phyloP scores from a whole-genome alignment of 2,113 vertebrate species.

The Myotis yumanensis region DNA sequence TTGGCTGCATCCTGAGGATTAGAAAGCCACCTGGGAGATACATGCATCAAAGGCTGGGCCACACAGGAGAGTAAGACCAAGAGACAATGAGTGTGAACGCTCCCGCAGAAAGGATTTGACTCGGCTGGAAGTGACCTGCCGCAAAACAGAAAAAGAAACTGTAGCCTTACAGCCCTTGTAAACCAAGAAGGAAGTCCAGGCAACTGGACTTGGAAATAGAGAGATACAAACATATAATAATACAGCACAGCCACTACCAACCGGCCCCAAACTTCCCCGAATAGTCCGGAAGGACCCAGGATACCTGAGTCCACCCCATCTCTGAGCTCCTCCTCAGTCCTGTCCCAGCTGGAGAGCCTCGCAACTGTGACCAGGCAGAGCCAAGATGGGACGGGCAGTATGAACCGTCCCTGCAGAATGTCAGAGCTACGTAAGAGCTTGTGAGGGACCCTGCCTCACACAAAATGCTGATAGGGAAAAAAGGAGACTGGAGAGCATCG shows the following conservation, averaged over 20 bases:
- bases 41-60: background rate
- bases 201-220: background rate
- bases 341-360: background rate
- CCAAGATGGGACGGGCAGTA: background rate
- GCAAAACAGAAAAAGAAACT: background rate
- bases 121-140: background rate
- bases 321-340: background rate
- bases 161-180: background rate
- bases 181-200: background rate
- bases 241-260: rapidly evolving
- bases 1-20: background rate
- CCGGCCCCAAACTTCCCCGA: background rate
- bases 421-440: no score
- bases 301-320: rapidly evolving
- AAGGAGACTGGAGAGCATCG: background rate
- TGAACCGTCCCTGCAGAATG: rapidly evolving
- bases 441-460: background rate
- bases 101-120: background rate
- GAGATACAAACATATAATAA: background rate
- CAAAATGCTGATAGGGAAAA: background rate
- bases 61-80: background rate
- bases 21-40: background rate
- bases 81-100: background rate
- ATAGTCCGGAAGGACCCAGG: background rate
- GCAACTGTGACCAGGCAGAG: background rate